Evolutionary conservation across 1,140 invertebrate species (phyloP), one percentile per base, ranked within the genome.

Genomic region (Drosophila varians): DNA sequence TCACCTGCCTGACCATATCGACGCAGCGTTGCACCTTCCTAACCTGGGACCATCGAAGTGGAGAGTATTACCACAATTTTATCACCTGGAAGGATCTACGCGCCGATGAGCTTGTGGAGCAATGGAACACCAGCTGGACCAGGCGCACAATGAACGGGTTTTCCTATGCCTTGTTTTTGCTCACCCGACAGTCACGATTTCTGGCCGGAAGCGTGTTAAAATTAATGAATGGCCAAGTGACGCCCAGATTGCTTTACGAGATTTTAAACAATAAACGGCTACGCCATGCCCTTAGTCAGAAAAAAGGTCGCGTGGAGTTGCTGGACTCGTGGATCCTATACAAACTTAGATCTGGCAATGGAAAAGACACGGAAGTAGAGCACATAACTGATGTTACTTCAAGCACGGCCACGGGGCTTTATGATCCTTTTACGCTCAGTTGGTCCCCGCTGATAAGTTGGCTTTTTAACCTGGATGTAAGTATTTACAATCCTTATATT

Each of bases 81-180:
- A 97, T 99, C 61, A 98, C 97, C 16, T 99, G 98, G 98, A 99
- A 99, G 90, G 98, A 99, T 92, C 79, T 96, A 23, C 93, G 98
- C 55, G 96, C 97, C 21, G 94, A 95, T 77, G 89, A 93, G 25
- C 91, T 97, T 53, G 97, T 98, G 0, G 94, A 95, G 46, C 91
- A 94, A 75, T 98, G 97, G 96, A 99, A 99, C 91, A 92, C 93
- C 7, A 98, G 97, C 3, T 92, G 95, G 40, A 94, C 92, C 3
- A 93, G 97, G 82, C 96, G 94, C 92, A 94, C 95, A 72, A 84
- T 84, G 14, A 90, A 91, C 47, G 78, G 68, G 4, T 48, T 77
- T 65, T 93, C 71, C 78, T 92, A 92, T 80, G 93, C 95, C 9
- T 90, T 98, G 0, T 96, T 97, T 89, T 91, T 94, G 12, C 46